phyloP scores from a whole-genome alignment of 2,113 vertebrate genomes.

The Rhegmatorhina hoffmannsi region DNA sequence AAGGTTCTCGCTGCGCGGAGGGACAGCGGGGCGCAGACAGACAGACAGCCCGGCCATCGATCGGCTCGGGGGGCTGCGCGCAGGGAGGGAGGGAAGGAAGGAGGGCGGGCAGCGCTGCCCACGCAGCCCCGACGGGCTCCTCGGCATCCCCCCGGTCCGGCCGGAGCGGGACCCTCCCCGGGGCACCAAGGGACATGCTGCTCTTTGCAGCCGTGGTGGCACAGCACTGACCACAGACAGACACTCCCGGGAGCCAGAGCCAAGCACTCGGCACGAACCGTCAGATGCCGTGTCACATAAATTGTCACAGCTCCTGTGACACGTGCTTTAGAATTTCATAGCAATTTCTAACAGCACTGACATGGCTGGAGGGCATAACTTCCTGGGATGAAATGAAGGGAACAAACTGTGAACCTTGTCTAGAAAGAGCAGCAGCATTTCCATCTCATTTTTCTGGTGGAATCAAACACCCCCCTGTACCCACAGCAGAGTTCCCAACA shows the following conservation, averaged over 20 bases:
- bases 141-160: not conserved
- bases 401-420: not conserved
- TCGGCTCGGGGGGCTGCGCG: conserved; percentile 72
- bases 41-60: conserved; percentile 80
- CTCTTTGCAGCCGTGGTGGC: not conserved
- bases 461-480: not conserved
- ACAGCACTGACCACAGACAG: not conserved
- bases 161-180: not conserved
- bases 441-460: not conserved
- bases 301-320: conserved; percentile 11
- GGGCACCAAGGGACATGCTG: not conserved
- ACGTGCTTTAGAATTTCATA: not conserved
- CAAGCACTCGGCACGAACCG: not conserved
- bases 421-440: not conserved
- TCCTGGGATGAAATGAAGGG: not conserved
- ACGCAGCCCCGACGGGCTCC: fast-evolving
- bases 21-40: conserved; percentile 74
- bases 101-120: conserved; percentile 72
- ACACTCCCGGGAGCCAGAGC: not conserved
- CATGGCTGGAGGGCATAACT: not conserved
- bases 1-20: conserved; percentile 81
- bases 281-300: conserved; percentile 18
- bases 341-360: not conserved
- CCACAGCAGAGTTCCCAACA: not conserved
- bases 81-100: conserved; percentile 68